Conservation (phyloP, 2,888 invertebrate genomes). For the Campopleginae sp. region DNA sequence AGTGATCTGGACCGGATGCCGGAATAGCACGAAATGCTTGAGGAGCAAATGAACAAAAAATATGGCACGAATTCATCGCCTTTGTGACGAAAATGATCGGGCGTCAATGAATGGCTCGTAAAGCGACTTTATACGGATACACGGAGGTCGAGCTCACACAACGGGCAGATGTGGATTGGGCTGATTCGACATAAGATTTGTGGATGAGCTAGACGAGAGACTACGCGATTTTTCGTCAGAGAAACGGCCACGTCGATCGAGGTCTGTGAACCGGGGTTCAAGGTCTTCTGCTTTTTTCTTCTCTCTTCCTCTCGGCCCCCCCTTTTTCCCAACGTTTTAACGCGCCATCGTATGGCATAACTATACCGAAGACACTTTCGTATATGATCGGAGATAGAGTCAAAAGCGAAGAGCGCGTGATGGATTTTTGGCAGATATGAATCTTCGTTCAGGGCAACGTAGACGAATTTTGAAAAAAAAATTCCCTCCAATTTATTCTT, state of each 20-base stretch:
- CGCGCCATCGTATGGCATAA: slow-evolving; percentile 58
- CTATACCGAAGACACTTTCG: slow-evolving; percentile 31
- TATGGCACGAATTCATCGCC: not conserved
- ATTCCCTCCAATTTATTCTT: not conserved
- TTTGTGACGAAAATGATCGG: not conserved
- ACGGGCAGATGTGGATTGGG: slow-evolving; percentile 31
- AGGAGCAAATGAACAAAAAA: not conserved
- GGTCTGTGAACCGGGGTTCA: slow-evolving; percentile 67
- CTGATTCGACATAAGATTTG: slow-evolving; percentile 55
- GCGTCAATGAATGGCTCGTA: slow-evolving; percentile 1
- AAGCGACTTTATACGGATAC: not conserved
- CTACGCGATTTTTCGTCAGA: slow-evolving; percentile 50
- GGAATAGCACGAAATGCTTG: not conserved
- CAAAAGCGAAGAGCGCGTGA: not conserved
- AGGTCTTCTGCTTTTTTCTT: slow-evolving; percentile 56
- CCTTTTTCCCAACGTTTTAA: slow-evolving; percentile 14
- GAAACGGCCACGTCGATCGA: slow-evolving; percentile 58
- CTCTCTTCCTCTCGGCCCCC: not conserved
- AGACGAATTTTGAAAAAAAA: not conserved
- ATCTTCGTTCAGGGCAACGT: not conserved
- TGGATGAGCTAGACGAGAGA: slow-evolving; percentile 55
- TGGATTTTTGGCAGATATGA: not conserved
- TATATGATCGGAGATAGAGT: not conserved
- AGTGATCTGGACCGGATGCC: not conserved
- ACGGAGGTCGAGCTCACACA: not conserved